Evolutionary conservation across 2,888 invertebrate genomes (phyloP).

Genomic region (Crepidodera aurea): DNA sequence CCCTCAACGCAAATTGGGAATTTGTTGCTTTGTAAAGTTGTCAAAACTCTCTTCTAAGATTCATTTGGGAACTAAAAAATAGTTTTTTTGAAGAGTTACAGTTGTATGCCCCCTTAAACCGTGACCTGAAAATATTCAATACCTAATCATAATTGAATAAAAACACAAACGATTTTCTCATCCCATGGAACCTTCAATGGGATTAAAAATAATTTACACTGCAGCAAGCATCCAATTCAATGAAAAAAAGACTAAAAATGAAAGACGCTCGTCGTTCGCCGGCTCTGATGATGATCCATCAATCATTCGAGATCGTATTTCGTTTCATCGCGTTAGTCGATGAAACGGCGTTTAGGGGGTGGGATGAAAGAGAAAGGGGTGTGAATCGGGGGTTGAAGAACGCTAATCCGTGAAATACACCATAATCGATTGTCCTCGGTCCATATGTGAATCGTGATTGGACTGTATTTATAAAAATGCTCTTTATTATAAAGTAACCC

Average conservation of each 20-base stretch:
- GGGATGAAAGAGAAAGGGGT: constrained; percentile 43
- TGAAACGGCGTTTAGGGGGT: constrained; percentile 49
- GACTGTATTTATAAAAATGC: constrained; percentile 24
- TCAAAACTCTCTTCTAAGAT: no score
- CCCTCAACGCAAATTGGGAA: no score
- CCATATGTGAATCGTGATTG: constrained; percentile 40
- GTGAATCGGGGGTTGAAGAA: constrained; percentile 42
- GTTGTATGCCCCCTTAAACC: no score
- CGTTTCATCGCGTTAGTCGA: constrained; percentile 43
- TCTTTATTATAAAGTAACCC: constrained; percentile 15
- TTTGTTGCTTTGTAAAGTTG: no score
- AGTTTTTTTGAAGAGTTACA: no score
- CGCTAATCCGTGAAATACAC: constrained; percentile 51
- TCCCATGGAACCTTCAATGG: constrained; percentile 1
- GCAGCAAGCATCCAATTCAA: not conserved
- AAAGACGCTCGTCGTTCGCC: constrained; percentile 12
- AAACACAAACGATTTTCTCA: constrained; percentile 4
- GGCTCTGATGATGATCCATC: constrained; percentile 41
- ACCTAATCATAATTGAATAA: not conserved
- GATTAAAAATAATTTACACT: constrained; percentile 16
- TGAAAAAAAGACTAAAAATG: constrained; percentile 9
- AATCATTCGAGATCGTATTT: constrained; percentile 45
- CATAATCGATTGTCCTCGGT: constrained; percentile 46
- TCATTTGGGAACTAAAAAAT: no score
- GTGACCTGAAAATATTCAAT: no score